These are phyloP conservation scores for Shinisaurus crocodilurus DNA, from an alignment of 2,113 vertebrate genomes.

Conservation along the genomic window DNA sequence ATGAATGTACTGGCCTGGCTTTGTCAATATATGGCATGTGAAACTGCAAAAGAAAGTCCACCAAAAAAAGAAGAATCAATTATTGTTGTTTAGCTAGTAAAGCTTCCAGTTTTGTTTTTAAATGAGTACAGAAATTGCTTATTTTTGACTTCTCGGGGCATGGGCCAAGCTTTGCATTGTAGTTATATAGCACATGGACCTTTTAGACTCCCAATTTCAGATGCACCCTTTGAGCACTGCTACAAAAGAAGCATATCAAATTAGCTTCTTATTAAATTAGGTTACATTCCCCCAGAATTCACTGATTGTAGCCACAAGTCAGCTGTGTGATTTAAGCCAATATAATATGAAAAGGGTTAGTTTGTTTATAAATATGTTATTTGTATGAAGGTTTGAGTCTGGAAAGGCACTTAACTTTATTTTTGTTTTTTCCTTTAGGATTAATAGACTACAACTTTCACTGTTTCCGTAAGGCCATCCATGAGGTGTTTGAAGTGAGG, in stretches of 20 bases:
- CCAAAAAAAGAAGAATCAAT: neutral
- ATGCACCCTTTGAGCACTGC: neutral
- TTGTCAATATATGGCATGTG: neutral
- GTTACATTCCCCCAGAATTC: neutral
- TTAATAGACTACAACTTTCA: slow-evolving; percentile 98
- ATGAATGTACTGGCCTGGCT: neutral
- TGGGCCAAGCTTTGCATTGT: neutral
- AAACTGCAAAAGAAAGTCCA: neutral
- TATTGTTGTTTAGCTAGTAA: neutral
- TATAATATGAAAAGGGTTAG: neutral
- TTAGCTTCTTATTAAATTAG: neutral
- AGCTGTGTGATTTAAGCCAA: slow-evolving; percentile 18
- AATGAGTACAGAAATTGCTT: neutral
- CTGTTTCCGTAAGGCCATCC: slow-evolving; percentile 95
- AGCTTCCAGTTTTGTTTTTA: neutral
- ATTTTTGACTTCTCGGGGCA: neutral
- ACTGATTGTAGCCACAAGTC: neutral
- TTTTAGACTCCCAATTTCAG: too few relatives aligned
- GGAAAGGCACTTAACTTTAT: neutral
- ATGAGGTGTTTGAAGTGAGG: slow-evolving; percentile 95
- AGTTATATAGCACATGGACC: neutral
- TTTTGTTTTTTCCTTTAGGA: slow-evolving; percentile 75
- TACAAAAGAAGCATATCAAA: neutral
- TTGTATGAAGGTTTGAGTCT: neutral
- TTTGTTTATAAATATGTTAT: slow-evolving; percentile 2